Percentiles rank a stretch among this genome's conserved stretches.
phyloP scores from a whole-genome alignment of 2,797 vertebrate genomes.

The Anableps anableps region DNA sequence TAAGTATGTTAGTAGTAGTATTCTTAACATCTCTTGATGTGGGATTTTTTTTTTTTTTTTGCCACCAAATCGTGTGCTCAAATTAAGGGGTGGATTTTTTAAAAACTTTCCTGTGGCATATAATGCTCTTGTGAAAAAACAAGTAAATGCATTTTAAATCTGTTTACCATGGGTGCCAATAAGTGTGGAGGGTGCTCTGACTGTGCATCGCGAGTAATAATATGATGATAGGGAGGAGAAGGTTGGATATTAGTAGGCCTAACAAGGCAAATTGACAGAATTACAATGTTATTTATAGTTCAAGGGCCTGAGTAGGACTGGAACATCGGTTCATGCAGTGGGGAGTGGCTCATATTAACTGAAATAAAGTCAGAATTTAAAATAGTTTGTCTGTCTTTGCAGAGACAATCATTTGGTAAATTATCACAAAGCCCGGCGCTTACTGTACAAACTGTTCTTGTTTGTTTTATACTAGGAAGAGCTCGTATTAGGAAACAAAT shows the following conservation, averaged over 20 bases:
- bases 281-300: constrained; percentile 2
- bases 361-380: not conserved
- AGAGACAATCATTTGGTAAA: not conserved
- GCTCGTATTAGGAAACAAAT: not conserved
- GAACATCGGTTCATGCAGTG: not conserved
- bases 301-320: not conserved
- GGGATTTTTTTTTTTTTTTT: too few species aligned
- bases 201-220: not conserved
- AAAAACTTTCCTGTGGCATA: not conserved
- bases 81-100: not conserved
- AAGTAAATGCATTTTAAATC: not conserved
- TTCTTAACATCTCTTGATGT: not conserved
- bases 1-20: not conserved
- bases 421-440: not conserved
- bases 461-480: not conserved
- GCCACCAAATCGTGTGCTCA: not conserved
- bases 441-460: not conserved
- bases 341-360: too few species aligned
- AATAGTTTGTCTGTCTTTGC: not conserved
- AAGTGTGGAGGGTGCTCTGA: not conserved
- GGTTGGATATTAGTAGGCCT: not conserved
- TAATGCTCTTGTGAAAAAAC: not conserved
- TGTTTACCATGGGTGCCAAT: not conserved
- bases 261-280: constrained; percentile 10
- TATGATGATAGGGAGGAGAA: constrained; percentile 1